Evolutionary conservation across 1,140 invertebrate species (phyloP).

Genomic region (Oreohelix idahoensis): DNA sequence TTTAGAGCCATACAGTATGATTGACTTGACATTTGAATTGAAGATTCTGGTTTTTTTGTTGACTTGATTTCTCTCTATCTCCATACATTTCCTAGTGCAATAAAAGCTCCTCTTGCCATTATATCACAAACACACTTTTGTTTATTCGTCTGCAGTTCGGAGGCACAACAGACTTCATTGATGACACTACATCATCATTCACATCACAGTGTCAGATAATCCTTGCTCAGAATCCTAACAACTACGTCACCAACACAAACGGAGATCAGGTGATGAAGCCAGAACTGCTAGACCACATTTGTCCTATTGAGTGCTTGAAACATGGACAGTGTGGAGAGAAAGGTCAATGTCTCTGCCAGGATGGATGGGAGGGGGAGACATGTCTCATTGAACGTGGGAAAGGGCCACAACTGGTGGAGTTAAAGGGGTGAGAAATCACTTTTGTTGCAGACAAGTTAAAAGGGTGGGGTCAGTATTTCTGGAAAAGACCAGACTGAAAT

Average conservation of each 20-base stretch:
- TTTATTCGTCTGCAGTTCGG: not conserved
- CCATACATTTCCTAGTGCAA: no score
- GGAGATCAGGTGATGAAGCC: constrained; percentile 34
- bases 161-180: constrained; percentile 12
- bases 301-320: constrained; percentile 5
- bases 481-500: no score
- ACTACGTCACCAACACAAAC: constrained; percentile 21
- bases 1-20: no score
- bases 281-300: constrained; percentile 21
- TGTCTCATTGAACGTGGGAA: constrained; percentile 23
- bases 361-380: constrained; percentile 20
- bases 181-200: not conserved
- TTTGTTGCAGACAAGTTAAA: no score
- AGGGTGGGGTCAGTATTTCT: no score
- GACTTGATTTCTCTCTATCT: no score
- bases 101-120: no score
- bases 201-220: constrained; percentile 8
- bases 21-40: no score
- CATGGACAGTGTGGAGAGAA: constrained; percentile 19
- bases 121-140: no score
- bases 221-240: constrained; percentile 1
- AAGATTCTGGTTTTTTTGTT: no score
- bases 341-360: constrained; percentile 3
- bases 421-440: constrained; percentile 9
- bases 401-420: constrained; percentile 7